These are phyloP conservation scores for Tipula vernalis DNA, from an alignment of 2,888 invertebrate species.

Conservation along the genomic window DNA sequence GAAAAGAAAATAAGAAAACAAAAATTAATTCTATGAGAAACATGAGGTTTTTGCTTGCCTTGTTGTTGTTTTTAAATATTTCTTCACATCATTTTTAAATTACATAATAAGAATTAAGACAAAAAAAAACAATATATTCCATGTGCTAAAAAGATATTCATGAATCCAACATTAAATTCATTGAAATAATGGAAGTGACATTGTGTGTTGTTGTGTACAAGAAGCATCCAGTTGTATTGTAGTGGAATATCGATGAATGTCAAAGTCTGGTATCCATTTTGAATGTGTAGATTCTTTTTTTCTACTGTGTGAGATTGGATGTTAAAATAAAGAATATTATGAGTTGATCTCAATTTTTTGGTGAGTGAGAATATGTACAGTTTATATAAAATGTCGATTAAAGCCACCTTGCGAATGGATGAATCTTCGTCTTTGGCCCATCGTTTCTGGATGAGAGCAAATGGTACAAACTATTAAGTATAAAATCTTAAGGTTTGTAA, in stretches of 20 bases:
- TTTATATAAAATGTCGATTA: neutral
- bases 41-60: neutral
- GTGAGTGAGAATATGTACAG: neutral
- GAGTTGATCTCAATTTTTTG: neutral
- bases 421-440: neutral
- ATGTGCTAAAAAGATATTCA: neutral
- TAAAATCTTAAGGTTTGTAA: too few species aligned
- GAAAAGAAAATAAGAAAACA: neutral
- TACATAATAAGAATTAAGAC: neutral
- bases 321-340: neutral
- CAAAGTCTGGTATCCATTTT: neutral
- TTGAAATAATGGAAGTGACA: neutral
- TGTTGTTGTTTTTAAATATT: neutral
- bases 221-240: neutral
- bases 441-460: neutral
- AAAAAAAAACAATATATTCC: neutral
- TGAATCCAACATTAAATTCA: neutral
- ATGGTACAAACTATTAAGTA: too few species aligned
- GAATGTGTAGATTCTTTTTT: neutral
- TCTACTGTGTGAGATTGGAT: neutral
- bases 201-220: neutral
- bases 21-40: neutral
- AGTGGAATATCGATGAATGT: neutral
- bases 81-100: neutral
- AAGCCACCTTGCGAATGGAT: neutral